Percentiles rank a stretch among this genome's conserved stretches.
Evolutionary conservation across 2,797 vertebrate species (phyloP).

Genomic region (Neosilurus hyrtlii): DNA sequence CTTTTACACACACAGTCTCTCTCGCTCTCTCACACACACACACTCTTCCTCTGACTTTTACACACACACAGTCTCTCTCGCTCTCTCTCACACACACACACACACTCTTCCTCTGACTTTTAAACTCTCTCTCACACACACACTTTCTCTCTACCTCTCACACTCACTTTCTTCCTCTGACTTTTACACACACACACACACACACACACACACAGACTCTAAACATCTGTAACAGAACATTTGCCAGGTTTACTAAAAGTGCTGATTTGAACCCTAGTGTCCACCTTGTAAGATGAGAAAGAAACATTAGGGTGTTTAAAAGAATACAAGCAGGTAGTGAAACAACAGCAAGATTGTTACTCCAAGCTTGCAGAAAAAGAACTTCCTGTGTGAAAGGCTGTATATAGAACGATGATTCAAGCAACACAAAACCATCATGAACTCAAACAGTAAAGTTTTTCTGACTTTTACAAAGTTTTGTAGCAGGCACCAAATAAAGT

Average conservation of each 20-base stretch:
- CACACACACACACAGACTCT: neutral
- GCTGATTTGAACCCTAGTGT: neutral
- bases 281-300: neutral
- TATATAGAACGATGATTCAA: neutral
- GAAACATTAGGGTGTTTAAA: neutral
- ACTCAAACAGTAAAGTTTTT: neutral
- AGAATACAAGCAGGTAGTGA: neutral
- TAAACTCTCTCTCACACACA: neutral
- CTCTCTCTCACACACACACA: too few species aligned
- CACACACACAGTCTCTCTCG: neutral
- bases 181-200: neutral
- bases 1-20: too few species aligned
- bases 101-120: too few species aligned
- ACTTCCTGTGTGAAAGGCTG: constrained; percentile 3
- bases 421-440: neutral
- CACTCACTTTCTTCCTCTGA: neutral
- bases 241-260: neutral
- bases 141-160: neutral
- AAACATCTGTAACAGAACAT: neutral
- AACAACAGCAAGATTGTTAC: neutral
- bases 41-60: too few species aligned
- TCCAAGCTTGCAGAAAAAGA: neutral
- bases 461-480: neutral
- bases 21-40: neutral
- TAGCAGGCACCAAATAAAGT: neutral